These are phyloP conservation scores for Synaphobranchus kaupii DNA, from an alignment of 2,797 vertebrate genomes.

Conservation along the genomic window DNA sequence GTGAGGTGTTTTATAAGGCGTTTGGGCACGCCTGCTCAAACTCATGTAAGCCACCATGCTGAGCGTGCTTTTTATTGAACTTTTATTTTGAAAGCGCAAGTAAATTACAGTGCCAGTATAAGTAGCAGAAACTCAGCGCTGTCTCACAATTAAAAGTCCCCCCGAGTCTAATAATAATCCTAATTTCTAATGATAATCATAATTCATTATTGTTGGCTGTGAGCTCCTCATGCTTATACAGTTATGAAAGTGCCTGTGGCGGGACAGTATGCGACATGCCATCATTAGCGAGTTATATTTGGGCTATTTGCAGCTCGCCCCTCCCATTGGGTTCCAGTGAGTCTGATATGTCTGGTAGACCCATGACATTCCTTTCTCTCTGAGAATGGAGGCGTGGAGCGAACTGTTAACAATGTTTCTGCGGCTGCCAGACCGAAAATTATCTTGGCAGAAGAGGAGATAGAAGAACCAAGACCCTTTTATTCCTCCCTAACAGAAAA, in stretches of 20 bases:
- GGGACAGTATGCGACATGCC: neutral
- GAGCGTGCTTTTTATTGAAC: neutral
- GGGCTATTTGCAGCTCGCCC: neutral
- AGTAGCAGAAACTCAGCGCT: neutral
- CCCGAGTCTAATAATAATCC: neutral
- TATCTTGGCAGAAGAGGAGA: conserved; percentile 41
- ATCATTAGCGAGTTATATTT: neutral
- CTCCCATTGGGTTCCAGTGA: neutral
- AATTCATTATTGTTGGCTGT: neutral
- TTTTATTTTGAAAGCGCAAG: neutral
- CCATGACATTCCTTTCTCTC: neutral
- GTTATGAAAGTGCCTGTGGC: neutral
- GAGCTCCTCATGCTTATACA: neutral
- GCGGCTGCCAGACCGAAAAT: conserved; percentile 44
- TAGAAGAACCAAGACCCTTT: conserved; percentile 17
- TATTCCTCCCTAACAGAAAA: conserved; percentile 27
- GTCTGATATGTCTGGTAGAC: neutral
- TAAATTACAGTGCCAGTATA: too few relatives aligned
- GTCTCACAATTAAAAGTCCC: neutral
- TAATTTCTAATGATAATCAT: neutral
- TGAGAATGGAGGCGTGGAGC: neutral
- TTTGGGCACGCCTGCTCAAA: neutral
- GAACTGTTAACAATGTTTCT: conserved; percentile 10
- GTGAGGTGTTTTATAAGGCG: neutral
- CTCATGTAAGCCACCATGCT: neutral